These are phyloP conservation scores for Fregetta grallaria DNA, from an alignment of 2,113 vertebrate genomes.

Conservation along the genomic window DNA sequence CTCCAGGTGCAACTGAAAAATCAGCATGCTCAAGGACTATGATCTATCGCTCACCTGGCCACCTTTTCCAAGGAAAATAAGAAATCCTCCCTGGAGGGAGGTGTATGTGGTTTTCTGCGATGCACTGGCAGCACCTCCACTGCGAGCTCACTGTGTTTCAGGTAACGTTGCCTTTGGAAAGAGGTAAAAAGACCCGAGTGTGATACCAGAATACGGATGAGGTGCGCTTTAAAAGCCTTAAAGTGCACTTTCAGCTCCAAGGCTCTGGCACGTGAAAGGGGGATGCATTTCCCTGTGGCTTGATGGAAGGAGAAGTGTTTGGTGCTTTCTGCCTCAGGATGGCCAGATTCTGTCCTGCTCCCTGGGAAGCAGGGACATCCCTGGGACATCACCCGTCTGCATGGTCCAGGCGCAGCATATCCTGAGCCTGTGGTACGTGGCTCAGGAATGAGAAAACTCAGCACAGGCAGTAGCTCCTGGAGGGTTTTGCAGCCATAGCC, in stretches of 20 bases:
- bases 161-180: not conserved
- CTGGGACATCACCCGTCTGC: accelerated
- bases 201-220: accelerated
- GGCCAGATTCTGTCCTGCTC: not conserved
- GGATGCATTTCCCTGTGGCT: not conserved
- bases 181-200: not conserved
- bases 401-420: accelerated
- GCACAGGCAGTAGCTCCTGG: not conserved
- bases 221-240: accelerated
- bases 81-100: not conserved
- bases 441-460: not conserved
- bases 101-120: accelerated
- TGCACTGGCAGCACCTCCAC: accelerated
- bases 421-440: accelerated
- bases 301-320: not conserved
- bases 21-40: not conserved
- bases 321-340: not conserved
- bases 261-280: accelerated
- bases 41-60: not conserved
- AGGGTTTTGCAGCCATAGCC: not conserved
- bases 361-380: not conserved
- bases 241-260: accelerated
- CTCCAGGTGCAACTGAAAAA: not conserved
- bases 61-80: not conserved
- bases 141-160: accelerated